phyloP scores from a whole-genome alignment of 1,140 invertebrate genomes.

The Copidosoma floridanum region DNA sequence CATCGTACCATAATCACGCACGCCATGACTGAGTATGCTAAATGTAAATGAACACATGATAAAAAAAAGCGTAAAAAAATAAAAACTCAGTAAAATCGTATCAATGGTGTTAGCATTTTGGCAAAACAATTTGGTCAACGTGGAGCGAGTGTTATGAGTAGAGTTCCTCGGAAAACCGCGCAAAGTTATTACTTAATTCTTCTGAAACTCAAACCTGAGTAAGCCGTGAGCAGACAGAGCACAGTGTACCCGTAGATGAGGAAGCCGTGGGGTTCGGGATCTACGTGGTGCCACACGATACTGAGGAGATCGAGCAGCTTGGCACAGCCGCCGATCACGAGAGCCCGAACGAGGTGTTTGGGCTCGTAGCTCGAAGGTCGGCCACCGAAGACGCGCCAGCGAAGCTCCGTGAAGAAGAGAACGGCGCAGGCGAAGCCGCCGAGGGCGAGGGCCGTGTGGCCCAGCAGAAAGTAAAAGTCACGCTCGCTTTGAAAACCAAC shows the following conservation, averaged over 20 bases:
- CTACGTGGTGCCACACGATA: slow-evolving; percentile 49
- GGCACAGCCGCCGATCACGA: slow-evolving; percentile 48
- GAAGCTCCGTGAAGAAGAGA: slow-evolving; percentile 42
- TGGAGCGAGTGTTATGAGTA: too few species aligned
- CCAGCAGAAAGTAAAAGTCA: slow-evolving; percentile 47
- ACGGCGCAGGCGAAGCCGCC: slow-evolving; percentile 38
- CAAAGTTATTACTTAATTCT: too few species aligned
- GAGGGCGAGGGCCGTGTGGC: slow-evolving; percentile 43
- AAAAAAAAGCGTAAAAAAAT: too few species aligned
- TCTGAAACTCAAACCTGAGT: too few species aligned
- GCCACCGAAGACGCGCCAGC: slow-evolving; percentile 35
- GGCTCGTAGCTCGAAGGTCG: slow-evolving; percentile 40
- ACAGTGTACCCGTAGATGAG: slow-evolving; percentile 51
- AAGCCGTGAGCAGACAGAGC: slow-evolving; percentile 50
- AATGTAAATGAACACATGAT: too few species aligned
- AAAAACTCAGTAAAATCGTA: too few species aligned
- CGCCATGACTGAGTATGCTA: too few species aligned
- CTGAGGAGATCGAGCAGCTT: slow-evolving; percentile 49
- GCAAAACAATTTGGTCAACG: too few species aligned
- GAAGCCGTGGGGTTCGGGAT: slow-evolving; percentile 41
- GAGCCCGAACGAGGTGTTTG: slow-evolving; percentile 39
- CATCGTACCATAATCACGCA: too few species aligned
- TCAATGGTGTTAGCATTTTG: too few species aligned
- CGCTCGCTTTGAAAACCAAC: slow-evolving; percentile 36
- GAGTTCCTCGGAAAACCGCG: too few species aligned